phyloP scores from a whole-genome alignment of 2,113 vertebrate species.

The Crotophaga sulcirostris region DNA sequence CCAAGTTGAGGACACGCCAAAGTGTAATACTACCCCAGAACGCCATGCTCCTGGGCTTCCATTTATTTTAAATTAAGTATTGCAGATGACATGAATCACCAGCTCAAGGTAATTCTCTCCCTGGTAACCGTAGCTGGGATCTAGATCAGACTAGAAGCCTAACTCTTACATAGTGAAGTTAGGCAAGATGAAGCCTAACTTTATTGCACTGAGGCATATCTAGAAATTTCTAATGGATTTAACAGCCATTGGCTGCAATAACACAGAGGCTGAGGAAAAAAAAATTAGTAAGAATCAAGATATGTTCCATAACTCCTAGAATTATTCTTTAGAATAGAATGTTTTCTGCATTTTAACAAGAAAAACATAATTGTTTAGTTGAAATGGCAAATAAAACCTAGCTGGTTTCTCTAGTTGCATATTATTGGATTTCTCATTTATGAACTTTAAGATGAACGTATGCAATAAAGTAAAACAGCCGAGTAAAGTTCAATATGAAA shows the following conservation, averaged over 20 bases:
- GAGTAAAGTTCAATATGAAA: neutral
- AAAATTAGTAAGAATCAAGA: neutral
- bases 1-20: neutral
- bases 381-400: neutral
- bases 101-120: neutral
- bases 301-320: neutral
- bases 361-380: neutral
- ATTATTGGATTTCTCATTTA: neutral
- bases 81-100: neutral
- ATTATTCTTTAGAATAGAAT: neutral
- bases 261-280: neutral
- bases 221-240: neutral
- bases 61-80: neutral
- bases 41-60: neutral
- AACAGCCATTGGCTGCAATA: neutral
- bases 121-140: accelerated
- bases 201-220: neutral
- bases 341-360: neutral
- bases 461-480: neutral
- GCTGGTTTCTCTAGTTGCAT: neutral
- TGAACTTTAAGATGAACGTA: neutral
- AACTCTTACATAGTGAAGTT: neutral
- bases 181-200: neutral
- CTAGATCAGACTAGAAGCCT: neutral
- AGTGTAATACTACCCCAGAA: neutral